Evolutionary conservation across 1,140 invertebrate species (phyloP).

Genomic region (Zophobas morio): DNA sequence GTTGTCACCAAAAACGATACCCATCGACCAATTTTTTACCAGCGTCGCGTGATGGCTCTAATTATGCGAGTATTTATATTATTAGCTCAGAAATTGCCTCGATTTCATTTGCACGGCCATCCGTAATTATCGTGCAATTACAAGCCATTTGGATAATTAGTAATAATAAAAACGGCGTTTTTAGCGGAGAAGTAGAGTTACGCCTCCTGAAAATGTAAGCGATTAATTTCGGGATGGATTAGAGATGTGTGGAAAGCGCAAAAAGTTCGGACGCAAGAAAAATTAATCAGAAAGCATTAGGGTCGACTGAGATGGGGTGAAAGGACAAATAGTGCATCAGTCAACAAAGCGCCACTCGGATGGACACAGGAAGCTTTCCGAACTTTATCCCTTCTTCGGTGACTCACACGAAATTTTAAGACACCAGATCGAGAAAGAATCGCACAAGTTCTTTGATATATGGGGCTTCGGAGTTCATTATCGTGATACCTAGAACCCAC

Average conservation of each 20-base stretch:
- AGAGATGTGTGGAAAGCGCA: background rate
- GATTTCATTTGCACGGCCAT: conserved; percentile 30
- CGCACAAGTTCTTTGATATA: too few relatives aligned
- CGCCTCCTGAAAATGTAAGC: background rate
- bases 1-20: conserved; percentile 37
- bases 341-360: conserved; percentile 57
- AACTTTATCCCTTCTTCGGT: conserved; percentile 47
- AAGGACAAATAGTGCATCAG: conserved; percentile 58
- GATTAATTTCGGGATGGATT: background rate
- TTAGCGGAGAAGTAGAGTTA: background rate
- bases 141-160: conserved; percentile 17
- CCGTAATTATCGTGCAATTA: conserved; percentile 23
- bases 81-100: conserved; percentile 25
- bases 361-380: conserved; percentile 56
- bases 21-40: conserved; percentile 23
- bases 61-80: conserved; percentile 27
- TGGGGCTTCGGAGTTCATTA: too few relatives aligned
- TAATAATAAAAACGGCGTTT: background rate
- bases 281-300: conserved; percentile 57
- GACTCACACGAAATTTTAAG: background rate
- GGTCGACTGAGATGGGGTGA: conserved; percentile 47
- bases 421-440: too few relatives aligned
- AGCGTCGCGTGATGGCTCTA: conserved; percentile 1
- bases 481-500: too few relatives aligned
- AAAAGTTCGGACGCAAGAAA: conserved; percentile 40